Evolutionary conservation across 2,113 vertebrate species (phyloP).

Genomic region (Pluvialis apricaria): DNA sequence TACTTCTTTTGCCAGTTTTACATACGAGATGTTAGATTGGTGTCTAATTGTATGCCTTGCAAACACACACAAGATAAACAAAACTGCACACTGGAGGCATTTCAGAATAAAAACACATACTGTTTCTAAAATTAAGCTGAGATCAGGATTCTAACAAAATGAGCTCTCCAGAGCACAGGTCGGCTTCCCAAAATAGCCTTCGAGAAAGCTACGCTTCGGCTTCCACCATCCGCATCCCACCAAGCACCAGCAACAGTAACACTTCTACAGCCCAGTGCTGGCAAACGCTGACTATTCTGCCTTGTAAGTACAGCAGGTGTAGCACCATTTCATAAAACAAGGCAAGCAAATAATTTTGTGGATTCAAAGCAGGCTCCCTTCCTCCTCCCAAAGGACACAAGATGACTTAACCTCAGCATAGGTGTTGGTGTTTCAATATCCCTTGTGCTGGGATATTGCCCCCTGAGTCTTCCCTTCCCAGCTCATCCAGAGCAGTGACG

Average conservation of each 20-base stretch:
- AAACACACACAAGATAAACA: not conserved
- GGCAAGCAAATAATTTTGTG: not conserved
- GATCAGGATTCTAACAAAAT: not conserved
- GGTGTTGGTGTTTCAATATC: no score
- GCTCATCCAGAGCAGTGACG: not conserved
- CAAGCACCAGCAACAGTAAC: not conserved
- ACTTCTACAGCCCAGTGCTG: not conserved
- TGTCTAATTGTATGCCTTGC: not conserved
- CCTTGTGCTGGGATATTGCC: not conserved
- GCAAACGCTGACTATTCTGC: not conserved
- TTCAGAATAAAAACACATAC: not conserved
- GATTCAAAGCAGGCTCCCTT: not conserved
- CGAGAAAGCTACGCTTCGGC: not conserved
- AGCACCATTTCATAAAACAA: not conserved
- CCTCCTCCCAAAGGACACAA: not conserved
- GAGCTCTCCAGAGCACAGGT: not conserved
- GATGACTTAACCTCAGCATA: not conserved
- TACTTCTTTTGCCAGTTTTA: not conserved
- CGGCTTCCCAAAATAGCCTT: not conserved
- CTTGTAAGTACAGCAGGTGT: not conserved
- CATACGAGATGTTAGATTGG: not conserved
- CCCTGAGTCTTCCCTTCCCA: not conserved
- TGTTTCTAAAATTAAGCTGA: not conserved
- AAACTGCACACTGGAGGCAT: not conserved
- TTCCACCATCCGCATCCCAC: not conserved